Evolutionary conservation across 2,797 vertebrate genomes (phyloP), one percentile per base, ranked within the genome.

Genomic region (Anguilla anguilla): DNA sequence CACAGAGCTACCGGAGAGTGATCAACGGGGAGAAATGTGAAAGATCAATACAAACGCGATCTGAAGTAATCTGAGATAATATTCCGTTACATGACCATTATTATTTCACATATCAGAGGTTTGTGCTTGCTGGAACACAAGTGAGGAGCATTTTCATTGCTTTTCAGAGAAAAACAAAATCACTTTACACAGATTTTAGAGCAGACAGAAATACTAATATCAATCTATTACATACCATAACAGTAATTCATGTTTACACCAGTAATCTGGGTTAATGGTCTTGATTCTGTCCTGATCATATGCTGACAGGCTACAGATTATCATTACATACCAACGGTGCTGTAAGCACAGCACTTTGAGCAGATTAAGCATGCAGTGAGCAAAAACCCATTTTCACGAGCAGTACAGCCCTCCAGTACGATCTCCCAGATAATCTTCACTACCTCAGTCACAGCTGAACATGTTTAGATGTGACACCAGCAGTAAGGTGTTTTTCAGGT

Each of bases 1-100:
- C 96, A 96, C 96, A 95, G 95, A 94, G 91, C 96, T 96, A 96
- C 92, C 94, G 95, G 93, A 95, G 91, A 95, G 93, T 92, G 91
- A 95, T 85, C 89, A 64, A 85, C 51, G 57, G 95, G 93, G 87
- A 93, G 92, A 93, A 93, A 93, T 90, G 87, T 91, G 89, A 95
- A 88, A 95, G 90, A 92, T 91, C 92, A 93, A 92, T 92, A 88
- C 86, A 93, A 90, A 94, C 89, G 88, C 57, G 93, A 92, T 90
- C 51, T 88, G 69, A 82, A 64, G 53, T 25, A 55, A 84, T 85
- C 46, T 59, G 43, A 53, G 22, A 67, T 53, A 43, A 22, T 74
- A n/a, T 81, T 25, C 3, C 35, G 10, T 74, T 6, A 79, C 74
- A 79, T 79, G 0, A 46, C 25, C 39, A 43, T 46, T 91, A 53